Evolutionary conservation across 2,888 invertebrate species (phyloP), one percentile per base, ranked within the genome.

Genomic region (Eupithecia subumbrata): DNA sequence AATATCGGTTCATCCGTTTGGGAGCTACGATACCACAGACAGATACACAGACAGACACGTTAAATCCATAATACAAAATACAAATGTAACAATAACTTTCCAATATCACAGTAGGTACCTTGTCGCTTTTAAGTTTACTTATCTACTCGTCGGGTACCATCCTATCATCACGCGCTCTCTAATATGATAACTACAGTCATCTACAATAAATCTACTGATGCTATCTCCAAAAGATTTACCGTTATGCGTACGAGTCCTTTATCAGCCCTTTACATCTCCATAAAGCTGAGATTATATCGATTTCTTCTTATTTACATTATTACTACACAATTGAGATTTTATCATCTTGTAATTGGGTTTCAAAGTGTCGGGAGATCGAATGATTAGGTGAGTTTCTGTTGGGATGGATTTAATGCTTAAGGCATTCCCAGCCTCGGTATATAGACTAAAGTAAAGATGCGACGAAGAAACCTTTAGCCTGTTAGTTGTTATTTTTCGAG

Each of bases 191-290:
- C 52, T 5, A 22, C 52, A 56, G 22, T 56, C 25, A 12, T 9
- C 60, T 25, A 25, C 14, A 25, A 25, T 60, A 60, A 25, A 56
- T 56, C n/a, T n/a, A n/a, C 18, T 37, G 66, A 67, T 67, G 40
- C 2, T 67, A 37, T 67, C 66, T n/a, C 40, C 37, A 11, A 37
- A 81, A 81, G 78, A 75, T 81, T 81, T 84, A 89, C 88, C 84
- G 89, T 87, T 88, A 88, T 75, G 73, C 76, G 80, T 81, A 78
- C 81, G 85, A 84, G 87, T 90, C 91, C 91, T 91, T 86, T 91
- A 91, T 90, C 90, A 67, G 70, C 22, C 75, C 76, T 40, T 68
- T 14, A 68, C 34, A 75, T 89, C 89, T 82, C 82, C 78, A 82
- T 82, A 81, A 18, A 84, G 85, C 82, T 83, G 78, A 86, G 84